phyloP scores from a whole-genome alignment of 2,888 invertebrate species.

The Nomada hirtipes region DNA sequence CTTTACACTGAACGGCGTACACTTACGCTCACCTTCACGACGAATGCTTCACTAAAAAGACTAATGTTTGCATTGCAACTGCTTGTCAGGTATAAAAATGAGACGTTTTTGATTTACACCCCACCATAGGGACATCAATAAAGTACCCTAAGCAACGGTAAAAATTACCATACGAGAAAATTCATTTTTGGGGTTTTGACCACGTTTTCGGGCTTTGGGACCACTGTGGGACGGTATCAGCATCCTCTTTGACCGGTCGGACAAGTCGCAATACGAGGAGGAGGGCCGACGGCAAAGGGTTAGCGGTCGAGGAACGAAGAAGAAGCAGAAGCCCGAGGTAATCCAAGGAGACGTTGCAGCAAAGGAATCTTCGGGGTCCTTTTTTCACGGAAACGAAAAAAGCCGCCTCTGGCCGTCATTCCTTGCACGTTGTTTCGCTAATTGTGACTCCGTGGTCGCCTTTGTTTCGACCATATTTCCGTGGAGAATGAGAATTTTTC shows the following conservation, averaged over 20 bases:
- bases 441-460: slow-evolving; percentile 55
- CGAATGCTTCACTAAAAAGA: no score
- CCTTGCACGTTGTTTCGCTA: slow-evolving; percentile 67
- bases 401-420: slow-evolving; percentile 25
- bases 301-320: no score
- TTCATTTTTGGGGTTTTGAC: no score
- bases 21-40: no score
- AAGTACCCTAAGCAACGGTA: no score
- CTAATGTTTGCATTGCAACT: no score
- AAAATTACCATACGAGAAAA: no score
- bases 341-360: slow-evolving; percentile 15
- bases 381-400: neutral
- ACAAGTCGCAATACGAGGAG: neutral
- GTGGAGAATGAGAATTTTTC: slow-evolving; percentile 63
- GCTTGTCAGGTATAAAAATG: no score
- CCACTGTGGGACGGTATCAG: neutral
- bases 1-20: no score
- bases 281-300: neutral
- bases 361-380: slow-evolving; percentile 9
- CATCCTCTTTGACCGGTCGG: neutral
- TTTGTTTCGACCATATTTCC: slow-evolving; percentile 56
- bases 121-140: no score
- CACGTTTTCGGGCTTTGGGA: no score
- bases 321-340: slow-evolving; percentile 3
- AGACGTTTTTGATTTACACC: no score